These are phyloP conservation scores for Branchinecta lindahli DNA, from an alignment of 1,140 invertebrate genomes.

Conservation along the genomic window DNA sequence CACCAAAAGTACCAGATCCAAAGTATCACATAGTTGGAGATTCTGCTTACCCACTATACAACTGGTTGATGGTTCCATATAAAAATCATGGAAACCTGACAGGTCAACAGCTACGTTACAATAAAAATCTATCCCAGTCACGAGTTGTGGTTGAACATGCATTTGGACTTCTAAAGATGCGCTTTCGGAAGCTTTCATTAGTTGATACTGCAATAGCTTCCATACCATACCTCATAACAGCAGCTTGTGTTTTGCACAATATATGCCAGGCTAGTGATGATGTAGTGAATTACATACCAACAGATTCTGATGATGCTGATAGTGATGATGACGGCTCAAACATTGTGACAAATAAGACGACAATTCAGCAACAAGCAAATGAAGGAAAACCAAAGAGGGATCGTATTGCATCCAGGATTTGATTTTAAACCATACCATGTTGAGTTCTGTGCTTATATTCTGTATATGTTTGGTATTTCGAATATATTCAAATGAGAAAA, in stretches of 20 bases:
- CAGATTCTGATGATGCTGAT: no score
- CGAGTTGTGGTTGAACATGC: neutral
- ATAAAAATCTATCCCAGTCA: neutral
- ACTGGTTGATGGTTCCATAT: neutral
- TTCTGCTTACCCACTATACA: neutral
- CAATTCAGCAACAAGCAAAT: no score
- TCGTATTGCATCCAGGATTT: no score
- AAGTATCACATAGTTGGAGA: neutral
- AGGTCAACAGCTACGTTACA: neutral
- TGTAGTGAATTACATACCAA: neutral
- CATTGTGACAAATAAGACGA: no score
- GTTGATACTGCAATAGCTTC: constrained; percentile 3
- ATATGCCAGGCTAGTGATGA: neutral
- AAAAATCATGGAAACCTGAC: neutral
- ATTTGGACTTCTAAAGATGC: neutral
- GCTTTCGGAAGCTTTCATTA: neutral
- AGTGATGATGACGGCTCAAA: no score
- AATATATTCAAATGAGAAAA: no score
- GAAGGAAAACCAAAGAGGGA: no score
- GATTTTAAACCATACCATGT: no score
- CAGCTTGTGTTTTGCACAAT: neutral
- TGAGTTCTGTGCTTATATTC: no score
- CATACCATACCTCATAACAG: neutral
- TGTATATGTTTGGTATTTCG: no score
- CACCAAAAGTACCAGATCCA: neutral